Base-by-base conservation (phyloP, 2,797 vertebrate genomes). In the Momotus momota region DNA sequence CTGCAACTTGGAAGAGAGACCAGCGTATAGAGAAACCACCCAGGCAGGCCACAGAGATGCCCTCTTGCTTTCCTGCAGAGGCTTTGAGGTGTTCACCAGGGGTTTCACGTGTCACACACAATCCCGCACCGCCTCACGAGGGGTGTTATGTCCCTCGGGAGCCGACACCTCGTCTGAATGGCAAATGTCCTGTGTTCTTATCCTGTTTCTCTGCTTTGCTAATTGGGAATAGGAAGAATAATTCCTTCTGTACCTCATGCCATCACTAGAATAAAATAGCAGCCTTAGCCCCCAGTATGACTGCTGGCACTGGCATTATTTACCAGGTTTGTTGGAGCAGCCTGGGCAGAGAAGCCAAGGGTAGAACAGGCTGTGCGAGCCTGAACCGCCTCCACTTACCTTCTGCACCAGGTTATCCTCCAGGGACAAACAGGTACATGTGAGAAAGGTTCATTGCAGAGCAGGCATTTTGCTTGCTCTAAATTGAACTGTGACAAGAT, bases 351-450 rank as follows among this genome's bases (percentile, higher is more conserved):
- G 31, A 49, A 71, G 54, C 40, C 64, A 13, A 43, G 48, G 23
- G 22, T 22, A 11, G 38, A 74, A 77, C 0, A 3, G 49, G 26
- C 38, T 62, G 58, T 35, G 72, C 49, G 52, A 65, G 29, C 26
- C 10, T 20, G 38, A 94, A 8, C 21, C 0, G 0, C 57, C 72
- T 73, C 1, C 0, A 12, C 10, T 62, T 51, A 66, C 65, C 70
- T 85, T 54, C 55, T 64, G 22, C 12, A 1, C 27, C 33, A 29
- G 17, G 25, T 52, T 67, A n/a, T 67, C 45, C 60, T 70, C 31
- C n/a, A 20, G 72, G 27, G 45, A 14, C 1, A 4, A 69, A 14
- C 10, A 72, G 31, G 79, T 81, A 12, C 57, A 27, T 10, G 64
- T 75, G 10, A 72, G 43, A 65, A 61, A 52, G n/a, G 26, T 72